These are phyloP conservation scores for Rhincodon typus DNA, from an alignment of 2,797 vertebrate genomes.

Conservation along the genomic window DNA sequence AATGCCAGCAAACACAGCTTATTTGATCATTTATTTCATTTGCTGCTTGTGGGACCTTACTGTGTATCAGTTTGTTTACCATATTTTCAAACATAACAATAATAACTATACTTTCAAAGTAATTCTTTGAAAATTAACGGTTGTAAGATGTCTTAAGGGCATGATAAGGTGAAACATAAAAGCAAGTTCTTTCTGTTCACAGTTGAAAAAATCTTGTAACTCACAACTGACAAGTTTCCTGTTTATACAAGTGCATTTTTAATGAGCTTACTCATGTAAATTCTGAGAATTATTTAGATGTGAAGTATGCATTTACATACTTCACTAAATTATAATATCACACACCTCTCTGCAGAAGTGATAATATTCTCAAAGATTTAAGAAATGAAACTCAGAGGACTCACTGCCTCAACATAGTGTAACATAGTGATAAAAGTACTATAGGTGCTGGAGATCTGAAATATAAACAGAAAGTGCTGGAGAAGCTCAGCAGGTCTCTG, in stretches of 20 bases:
- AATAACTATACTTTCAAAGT: background rate
- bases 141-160: background rate
- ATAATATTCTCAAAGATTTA: background rate
- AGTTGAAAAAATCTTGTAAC: background rate
- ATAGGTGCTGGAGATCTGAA: too few species aligned
- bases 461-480: too few species aligned
- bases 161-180: background rate
- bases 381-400: background rate
- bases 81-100: background rate
- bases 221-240: background rate
- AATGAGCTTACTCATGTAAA: slow-evolving; percentile 6
- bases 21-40: background rate
- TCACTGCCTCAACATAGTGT: background rate
- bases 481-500: too few species aligned
- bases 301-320: too few species aligned
- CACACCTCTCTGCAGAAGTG: background rate
- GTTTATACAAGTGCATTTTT: background rate
- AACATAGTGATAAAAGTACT: background rate
- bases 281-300: background rate
- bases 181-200: background rate
- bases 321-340: background rate
- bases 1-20: background rate
- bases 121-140: background rate
- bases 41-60: background rate
- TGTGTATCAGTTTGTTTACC: background rate